phyloP scores from a whole-genome alignment of 1,140 invertebrate genomes.

The Geopemphigus sp. region DNA sequence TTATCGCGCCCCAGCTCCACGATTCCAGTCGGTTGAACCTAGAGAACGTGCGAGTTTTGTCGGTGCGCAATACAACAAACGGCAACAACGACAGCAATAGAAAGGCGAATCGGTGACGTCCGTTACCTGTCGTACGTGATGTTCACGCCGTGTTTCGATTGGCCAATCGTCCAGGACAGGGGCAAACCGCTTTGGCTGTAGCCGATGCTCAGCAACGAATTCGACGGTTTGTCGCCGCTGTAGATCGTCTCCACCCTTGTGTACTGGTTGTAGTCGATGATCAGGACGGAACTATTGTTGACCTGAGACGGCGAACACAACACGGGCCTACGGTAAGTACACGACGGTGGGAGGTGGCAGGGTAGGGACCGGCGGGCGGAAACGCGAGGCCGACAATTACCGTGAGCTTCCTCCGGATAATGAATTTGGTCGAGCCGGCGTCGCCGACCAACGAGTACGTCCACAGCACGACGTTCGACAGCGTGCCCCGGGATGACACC shows the following conservation, averaged over 20 bases:
- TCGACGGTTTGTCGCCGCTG: conserved; percentile 70
- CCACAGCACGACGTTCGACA: conserved; percentile 76
- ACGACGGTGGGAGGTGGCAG: no score
- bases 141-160: conserved; percentile 73
- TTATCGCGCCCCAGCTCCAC: conserved; percentile 85
- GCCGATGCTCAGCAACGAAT: conserved; percentile 73
- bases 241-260: conserved; percentile 84
- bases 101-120: no score
- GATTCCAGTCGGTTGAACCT: conserved; percentile 83
- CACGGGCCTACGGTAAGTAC: no score
- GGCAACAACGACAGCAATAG: no score
- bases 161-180: conserved; percentile 71
- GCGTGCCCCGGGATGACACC: conserved; percentile 70
- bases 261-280: conserved; percentile 87
- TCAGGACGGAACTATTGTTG: conserved; percentile 77
- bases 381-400: conserved; percentile 50
- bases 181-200: conserved; percentile 86
- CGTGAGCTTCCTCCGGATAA: conserved; percentile 76
- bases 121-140: conserved; percentile 80
- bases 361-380: no score
- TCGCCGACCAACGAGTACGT: conserved; percentile 78
- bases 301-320: no score
- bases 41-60: not conserved
- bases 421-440: conserved; percentile 76
- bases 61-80: no score